phyloP scores from a whole-genome alignment of 2,797 vertebrate genomes.

The Cuniculus paca region DNA sequence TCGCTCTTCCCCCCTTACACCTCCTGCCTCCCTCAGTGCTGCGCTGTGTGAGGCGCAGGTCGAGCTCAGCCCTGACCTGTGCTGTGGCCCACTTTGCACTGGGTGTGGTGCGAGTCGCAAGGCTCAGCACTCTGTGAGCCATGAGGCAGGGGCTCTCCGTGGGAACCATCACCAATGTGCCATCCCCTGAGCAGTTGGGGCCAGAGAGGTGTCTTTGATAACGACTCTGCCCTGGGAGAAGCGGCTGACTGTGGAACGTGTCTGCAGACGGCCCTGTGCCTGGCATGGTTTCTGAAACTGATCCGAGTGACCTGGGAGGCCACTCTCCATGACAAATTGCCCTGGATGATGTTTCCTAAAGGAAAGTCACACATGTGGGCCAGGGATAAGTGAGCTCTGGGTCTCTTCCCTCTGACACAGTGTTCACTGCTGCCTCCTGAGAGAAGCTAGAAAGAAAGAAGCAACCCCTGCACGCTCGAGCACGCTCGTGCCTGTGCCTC shows the following conservation, averaged over 20 bases:
- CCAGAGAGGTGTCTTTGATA: background rate
- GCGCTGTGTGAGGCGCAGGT: rapidly evolving
- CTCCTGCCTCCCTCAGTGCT: background rate
- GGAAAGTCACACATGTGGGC: constrained; percentile 44
- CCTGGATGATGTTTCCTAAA: constrained; percentile 27
- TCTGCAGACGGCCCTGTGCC: background rate
- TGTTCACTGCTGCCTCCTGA: constrained; percentile 48
- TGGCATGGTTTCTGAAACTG: background rate
- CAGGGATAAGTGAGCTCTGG: constrained; percentile 20
- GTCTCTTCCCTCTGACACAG: constrained; percentile 55
- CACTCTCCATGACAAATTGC: background rate
- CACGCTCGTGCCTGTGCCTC: background rate
- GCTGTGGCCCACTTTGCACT: background rate
- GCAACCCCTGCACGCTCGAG: background rate
- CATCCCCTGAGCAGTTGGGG: background rate
- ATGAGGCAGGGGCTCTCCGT: background rate
- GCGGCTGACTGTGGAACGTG: background rate
- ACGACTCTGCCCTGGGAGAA: background rate
- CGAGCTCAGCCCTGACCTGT: background rate
- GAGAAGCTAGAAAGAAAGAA: constrained; percentile 64
- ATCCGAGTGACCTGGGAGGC: constrained; percentile 40
- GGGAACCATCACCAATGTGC: background rate
- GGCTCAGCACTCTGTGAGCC: background rate
- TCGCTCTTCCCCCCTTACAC: background rate
- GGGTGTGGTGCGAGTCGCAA: background rate